Conservation (phyloP, 2,797 vertebrate species). For the Lagodon rhomboides region DNA sequence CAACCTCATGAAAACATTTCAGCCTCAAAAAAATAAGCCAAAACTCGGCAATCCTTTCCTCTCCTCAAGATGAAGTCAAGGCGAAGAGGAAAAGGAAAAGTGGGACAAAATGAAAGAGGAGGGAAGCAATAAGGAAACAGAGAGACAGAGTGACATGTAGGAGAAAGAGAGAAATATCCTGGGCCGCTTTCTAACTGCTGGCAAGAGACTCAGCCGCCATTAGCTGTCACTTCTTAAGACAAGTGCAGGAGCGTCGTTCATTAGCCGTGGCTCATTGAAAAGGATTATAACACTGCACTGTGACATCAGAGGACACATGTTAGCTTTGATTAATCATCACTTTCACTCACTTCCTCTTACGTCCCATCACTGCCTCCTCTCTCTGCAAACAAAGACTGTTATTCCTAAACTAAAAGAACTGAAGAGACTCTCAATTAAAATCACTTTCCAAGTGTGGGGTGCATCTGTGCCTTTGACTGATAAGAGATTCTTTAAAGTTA, state of each 20-base stretch:
- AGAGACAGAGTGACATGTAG: constrained; percentile 15
- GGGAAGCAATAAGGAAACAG: constrained; percentile 18
- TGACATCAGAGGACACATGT: constrained; percentile 62
- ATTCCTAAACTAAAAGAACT: constrained; percentile 20
- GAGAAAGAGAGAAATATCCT: constrained; percentile 31
- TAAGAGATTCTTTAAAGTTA: constrained; percentile 13
- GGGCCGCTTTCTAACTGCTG: constrained; percentile 42
- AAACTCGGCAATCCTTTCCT: constrained; percentile 7
- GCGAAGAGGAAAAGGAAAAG: constrained; percentile 6
- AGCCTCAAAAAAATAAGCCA: background rate
- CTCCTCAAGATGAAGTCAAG: constrained; percentile 9
- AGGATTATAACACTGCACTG: constrained; percentile 37
- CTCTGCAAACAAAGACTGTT: constrained; percentile 27
- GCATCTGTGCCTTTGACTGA: constrained; percentile 23
- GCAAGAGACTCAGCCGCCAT: constrained; percentile 44
- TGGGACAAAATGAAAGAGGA: constrained; percentile 41
- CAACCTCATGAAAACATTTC: background rate
- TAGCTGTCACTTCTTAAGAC: constrained; percentile 50
- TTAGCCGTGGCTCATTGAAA: constrained; percentile 58
- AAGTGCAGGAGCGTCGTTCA: constrained; percentile 45
- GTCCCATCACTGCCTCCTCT: background rate
- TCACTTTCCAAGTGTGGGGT: constrained; percentile 35
- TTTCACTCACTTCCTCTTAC: constrained; percentile 31
- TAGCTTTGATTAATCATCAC: constrained; percentile 59
- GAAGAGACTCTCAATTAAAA: constrained; percentile 46